Conservation (phyloP, 1,140 invertebrate genomes). For the Drosophila serrata region DNA sequence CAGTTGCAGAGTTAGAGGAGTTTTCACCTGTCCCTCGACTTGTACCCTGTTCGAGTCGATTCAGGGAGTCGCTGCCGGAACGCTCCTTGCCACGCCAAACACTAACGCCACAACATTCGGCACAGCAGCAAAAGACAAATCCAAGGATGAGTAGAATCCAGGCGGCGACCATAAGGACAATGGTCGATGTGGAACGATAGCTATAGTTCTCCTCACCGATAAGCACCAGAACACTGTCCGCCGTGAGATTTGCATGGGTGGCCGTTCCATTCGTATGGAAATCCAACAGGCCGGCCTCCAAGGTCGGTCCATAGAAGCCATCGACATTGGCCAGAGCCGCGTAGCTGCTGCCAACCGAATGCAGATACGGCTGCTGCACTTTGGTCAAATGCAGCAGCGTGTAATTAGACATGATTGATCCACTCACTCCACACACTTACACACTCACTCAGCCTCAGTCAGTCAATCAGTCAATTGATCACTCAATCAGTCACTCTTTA, state of each 20-base stretch:
- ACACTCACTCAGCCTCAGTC: conserved; percentile 34
- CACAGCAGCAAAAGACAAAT: conserved; percentile 78
- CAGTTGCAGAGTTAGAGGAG: conserved; percentile 16
- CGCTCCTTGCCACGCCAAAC: conserved; percentile 71
- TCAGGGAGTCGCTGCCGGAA: conserved; percentile 24
- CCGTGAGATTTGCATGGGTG: conserved; percentile 36
- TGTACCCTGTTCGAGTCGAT: conserved; percentile 13
- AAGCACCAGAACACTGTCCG: conserved; percentile 55
- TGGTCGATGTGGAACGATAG: conserved; percentile 75
- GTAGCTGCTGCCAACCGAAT: conserved; percentile 51
- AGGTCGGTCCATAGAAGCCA: conserved; percentile 35
- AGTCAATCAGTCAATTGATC: conserved; percentile 18
- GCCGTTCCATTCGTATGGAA: conserved; percentile 20
- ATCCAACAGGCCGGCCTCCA: conserved; percentile 22
- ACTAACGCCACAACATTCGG: conserved; percentile 73
- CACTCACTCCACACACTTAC: too few relatives aligned
- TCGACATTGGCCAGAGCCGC: conserved; percentile 59
- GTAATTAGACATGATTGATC: conserved; percentile 62
- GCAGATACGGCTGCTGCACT: conserved; percentile 66
- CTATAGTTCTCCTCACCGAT: conserved; percentile 58
- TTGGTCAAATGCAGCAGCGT: conserved; percentile 61
- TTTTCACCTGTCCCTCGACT: not conserved
- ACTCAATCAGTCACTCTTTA: conserved; percentile 1
- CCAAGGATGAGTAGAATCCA: conserved; percentile 76
- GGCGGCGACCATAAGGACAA: conserved; percentile 73